Evolutionary conservation across 1,140 invertebrate species (phyloP), one percentile per base, ranked within the genome.

Genomic region (Lucilia sericata): DNA sequence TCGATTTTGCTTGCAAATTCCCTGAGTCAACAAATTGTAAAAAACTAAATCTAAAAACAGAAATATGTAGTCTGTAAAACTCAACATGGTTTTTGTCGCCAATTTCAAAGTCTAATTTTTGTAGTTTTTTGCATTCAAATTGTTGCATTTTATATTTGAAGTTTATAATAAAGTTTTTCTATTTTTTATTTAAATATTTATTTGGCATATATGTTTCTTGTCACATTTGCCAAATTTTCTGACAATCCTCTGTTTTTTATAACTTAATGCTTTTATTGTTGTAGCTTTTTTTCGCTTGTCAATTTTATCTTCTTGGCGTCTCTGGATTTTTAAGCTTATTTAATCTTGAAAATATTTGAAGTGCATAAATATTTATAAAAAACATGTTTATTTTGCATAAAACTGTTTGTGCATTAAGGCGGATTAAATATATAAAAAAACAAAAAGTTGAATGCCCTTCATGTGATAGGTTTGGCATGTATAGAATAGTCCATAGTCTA

Each of bases 201-300:
- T 12, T 55, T 55, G 51, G 51, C 13, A n/a, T 55, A n/a, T 55
- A 12, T 55, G 51, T 55, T 13, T 17, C 19, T 70, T 70, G n/a
- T 21, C n/a, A 70, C 65, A 25, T 70, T 70, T 70, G 65, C 65
- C 65, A 70, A 70, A 70, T 21, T 70, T 70, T 70, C 65, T 70
- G 9, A 70, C 21, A 70, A 70, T 21, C n/a, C 19, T 70, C 55
- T 60, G 0, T 25, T 30, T 70, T 70, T 70, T 70, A 21, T 19
- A 70, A 70, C n/a, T 70, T 25, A 21, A 70, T 30, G 25, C n/a
- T n/a, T 21, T 70, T 70, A 7, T 70, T 21, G 5, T 25, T 60
- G 55, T 60, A 60, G 25, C 25, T n/a, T 60, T 60, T 60, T 60
- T 60, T 17, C 14, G 55, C 42, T 70, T 70, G 65, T 70, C 65